A percentile compares a stretch with the other conserved stretches of the same genome.
Evolutionary conservation across 2,888 invertebrate genomes (phyloP).

Genomic region (Andrena haemorrhoa): DNA sequence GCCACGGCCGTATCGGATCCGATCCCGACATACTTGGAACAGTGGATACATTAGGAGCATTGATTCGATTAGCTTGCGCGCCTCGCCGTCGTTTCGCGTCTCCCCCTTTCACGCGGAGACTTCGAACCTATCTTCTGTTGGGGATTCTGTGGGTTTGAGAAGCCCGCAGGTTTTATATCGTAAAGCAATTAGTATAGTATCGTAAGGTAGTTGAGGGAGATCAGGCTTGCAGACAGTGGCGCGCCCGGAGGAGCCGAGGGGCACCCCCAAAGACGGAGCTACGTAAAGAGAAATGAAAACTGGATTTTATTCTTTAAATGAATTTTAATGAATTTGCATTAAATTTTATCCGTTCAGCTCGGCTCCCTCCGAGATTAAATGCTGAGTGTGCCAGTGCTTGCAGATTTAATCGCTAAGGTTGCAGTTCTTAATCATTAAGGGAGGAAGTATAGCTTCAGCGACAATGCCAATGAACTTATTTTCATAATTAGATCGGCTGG

Average conservation of each 20-base stretch:
- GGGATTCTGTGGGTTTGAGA: no score
- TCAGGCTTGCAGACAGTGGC: no score
- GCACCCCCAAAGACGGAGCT: no score
- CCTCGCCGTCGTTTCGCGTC: neutral
- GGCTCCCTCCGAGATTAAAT: neutral
- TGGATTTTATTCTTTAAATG: no score
- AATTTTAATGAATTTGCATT: neutral
- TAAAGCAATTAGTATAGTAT: no score
- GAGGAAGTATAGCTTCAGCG: neutral
- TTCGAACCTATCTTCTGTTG: neutral
- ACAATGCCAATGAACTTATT: slow-evolving; percentile 34
- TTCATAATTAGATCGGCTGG: slow-evolving; percentile 53
- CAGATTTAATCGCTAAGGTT: neutral
- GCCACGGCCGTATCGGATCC: slow-evolving; percentile 38
- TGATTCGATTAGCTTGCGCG: slow-evolving; percentile 53
- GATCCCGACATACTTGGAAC: slow-evolving; percentile 22
- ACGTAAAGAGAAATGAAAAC: no score
- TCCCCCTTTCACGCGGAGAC: neutral
- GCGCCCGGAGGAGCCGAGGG: no score
- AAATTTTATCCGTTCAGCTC: neutral
- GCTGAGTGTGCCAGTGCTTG: no score
- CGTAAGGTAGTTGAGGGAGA: no score
- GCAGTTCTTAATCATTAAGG: neutral
- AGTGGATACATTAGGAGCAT: slow-evolving; percentile 24
- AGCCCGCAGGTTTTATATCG: no score